Base-by-base conservation (phyloP, 2,888 invertebrate species). In the Blera fallax region DNA sequence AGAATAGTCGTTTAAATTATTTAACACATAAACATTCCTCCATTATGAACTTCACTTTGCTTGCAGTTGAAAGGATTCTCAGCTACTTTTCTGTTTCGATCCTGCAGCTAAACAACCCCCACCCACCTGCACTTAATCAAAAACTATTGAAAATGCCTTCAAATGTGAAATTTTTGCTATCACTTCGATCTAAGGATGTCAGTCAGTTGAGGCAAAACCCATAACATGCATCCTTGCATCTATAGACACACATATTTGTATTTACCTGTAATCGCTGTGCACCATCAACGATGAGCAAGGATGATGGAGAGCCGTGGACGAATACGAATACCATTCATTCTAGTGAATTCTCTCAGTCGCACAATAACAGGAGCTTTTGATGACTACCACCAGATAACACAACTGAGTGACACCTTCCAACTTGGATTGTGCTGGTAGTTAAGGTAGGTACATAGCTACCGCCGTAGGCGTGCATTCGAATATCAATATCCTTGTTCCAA, bases 101-200 rank as follows among this genome's bases (percentile, higher is more conserved):
- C 65, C 58, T 67, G 34, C 14, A 52, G 52, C 34, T 6, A 62
- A 62, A 54, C 52, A 62, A 32, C 34, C 34, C 40, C 56, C 18
- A 34, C 16, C 34, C 54, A 50, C 40, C 58, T 45, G 50, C 14
- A 34, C 40, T 40, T 40, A n/a, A 40, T 40, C 40, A 62, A 58
- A n/a, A 62, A 65, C 45, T 37, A 73, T 16, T 34, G 27, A 82
- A 60, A 72, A 45, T 58, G 64, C 29, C 37, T 37, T 78, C 65
- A 67, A 62, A 74, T 73, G 69, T 62, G 84, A 84, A 79, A 74
- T 79, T 56, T 74, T 56, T 67, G 29, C 74, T 84, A 84, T 84
- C 84, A 69, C 69, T 74, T 84, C 64, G 84, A 84, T 84, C 84
- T 84, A 84, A 84, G 84, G 73, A 84, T 84, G 84, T 79, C 84